Evolutionary conservation across 2,888 invertebrate species (phyloP).

Genomic region (Pycnomerus fuliginosus): DNA sequence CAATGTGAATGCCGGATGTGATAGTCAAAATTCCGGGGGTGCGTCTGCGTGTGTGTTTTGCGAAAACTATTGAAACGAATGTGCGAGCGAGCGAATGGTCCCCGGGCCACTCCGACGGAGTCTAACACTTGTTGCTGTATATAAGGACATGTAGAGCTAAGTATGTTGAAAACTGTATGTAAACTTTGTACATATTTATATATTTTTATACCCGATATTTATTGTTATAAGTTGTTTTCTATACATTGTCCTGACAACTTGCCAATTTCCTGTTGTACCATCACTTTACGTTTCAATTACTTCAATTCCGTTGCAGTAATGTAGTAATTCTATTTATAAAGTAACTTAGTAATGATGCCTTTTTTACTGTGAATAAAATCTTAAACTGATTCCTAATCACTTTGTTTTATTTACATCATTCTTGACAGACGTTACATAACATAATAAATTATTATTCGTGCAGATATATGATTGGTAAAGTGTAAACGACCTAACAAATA

Average conservation of each 20-base stretch:
- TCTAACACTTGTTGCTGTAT: slow-evolving; percentile 44
- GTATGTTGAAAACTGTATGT: slow-evolving; percentile 40
- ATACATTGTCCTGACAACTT: slow-evolving; percentile 26
- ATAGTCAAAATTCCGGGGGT: slow-evolving; percentile 40
- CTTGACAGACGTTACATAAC: too few relatives aligned
- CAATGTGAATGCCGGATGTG: slow-evolving; percentile 44
- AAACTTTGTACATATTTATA: slow-evolving; percentile 44
- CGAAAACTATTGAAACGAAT: slow-evolving; percentile 4
- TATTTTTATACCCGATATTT: slow-evolving; percentile 42
- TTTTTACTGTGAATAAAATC: slow-evolving; percentile 30
- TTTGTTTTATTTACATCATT: slow-evolving; percentile 17
- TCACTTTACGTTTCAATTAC: slow-evolving; percentile 10
- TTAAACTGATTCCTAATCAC: slow-evolving; percentile 18
- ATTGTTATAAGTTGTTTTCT: slow-evolving; percentile 36
- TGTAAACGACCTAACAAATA: too few relatives aligned
- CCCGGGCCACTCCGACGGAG: slow-evolving; percentile 41
- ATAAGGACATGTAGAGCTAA: slow-evolving; percentile 47
- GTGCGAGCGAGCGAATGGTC: slow-evolving; percentile 27
- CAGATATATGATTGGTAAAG: too few relatives aligned
- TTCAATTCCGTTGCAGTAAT: slow-evolving; percentile 13
- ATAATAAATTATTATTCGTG: too few relatives aligned
- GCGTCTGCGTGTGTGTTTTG: slow-evolving; percentile 24
- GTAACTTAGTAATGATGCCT: slow-evolving; percentile 28
- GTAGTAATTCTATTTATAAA: slow-evolving; percentile 24
- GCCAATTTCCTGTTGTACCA: slow-evolving; percentile 23